Base-by-base conservation (phyloP, 53 echinoderm and acorn worm genomes). In the Echinarachnius parma region DNA sequence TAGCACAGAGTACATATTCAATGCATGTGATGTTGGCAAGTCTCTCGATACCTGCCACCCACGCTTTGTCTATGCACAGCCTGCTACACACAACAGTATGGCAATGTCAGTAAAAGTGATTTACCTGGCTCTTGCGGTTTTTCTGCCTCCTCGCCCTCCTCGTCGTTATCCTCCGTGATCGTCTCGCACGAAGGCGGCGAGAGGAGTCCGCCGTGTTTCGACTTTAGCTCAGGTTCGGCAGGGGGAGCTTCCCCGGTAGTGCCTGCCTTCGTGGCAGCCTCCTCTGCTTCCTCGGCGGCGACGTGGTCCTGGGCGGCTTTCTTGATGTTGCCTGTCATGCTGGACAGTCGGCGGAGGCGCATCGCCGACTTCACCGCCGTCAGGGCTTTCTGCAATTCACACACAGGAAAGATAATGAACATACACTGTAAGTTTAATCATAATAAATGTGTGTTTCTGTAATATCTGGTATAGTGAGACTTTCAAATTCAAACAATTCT, bases 281-380 rank as follows among this genome's bases (percentile, higher is more conserved):
- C n/a, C n/a, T n/a, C n/a, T 4, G 66, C 16, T 66, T 56, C 65
- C 13, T 62, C 46, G 39, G 39, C 36, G 61, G 75, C 48, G n/a
- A 46, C 80, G 77, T 75, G 62, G 45, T 83, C 79, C 22, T 75
- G 53, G 10, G 86, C 76, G 3, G 58, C 59, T 45, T 76, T 76
- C 39, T 57, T 72, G 35, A 72, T 55, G 35, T 81, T 80, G 20
- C 81, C 65, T 34, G 71, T 84, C 2, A 91, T 54, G 48, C 85
- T 92, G 33, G 91, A 88, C n/a, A 98, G 77, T 63, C 98, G 82
- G 18, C 88, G 79, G 11, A 98, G 64, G 48, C 98, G 62, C 88
- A 98, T 85, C 7, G 91, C 91, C 21, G 98, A 98, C 24, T 92
- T 98, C 19, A 98, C 98, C 32, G 98, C 91, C 20, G 91, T 98